Percentiles rank a stretch among this genome's conserved stretches.
phyloP scores from a whole-genome alignment of 1,140 invertebrate species.

The Spodoptera litura region DNA sequence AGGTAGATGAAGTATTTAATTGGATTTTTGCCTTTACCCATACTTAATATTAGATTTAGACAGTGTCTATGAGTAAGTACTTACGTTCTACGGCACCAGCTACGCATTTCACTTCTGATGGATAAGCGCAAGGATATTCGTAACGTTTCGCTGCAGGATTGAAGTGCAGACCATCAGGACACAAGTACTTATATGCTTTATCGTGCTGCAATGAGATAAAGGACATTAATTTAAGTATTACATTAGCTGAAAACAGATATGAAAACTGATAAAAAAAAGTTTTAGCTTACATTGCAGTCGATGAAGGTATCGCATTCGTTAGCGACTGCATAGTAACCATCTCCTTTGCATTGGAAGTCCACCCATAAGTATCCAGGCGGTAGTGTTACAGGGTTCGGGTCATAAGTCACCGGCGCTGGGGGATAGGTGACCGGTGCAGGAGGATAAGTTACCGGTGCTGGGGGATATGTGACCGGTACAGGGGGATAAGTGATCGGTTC shows the following conservation, averaged over 20 bases:
- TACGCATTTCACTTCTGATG: slow-evolving; percentile 61
- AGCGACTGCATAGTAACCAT: slow-evolving; percentile 60
- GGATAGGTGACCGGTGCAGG: neutral
- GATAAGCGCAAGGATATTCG: slow-evolving; percentile 65
- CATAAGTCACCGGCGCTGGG: neutral
- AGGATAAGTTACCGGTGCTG: neutral
- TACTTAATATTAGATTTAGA: neutral
- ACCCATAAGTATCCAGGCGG: neutral
- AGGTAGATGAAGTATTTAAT: no score
- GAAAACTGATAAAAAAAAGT: neutral
- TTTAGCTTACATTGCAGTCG: slow-evolving; percentile 65
- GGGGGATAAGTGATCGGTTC: neutral
- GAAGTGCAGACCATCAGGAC: slow-evolving; percentile 69
- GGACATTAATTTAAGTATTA: neutral
- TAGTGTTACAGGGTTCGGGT: neutral
- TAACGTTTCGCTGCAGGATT: slow-evolving; percentile 59
- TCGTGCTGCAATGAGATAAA: slow-evolving; percentile 60
- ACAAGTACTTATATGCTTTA: slow-evolving; percentile 54
- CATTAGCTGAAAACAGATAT: neutral
- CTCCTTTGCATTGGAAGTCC: slow-evolving; percentile 56
- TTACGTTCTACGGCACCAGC: slow-evolving; percentile 49
- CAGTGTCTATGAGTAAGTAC: slow-evolving; percentile 15
- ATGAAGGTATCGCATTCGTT: slow-evolving; percentile 66
- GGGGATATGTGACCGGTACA: neutral
- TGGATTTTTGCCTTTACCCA: no score